Conservation (phyloP, 23 tunicate species). For the Ciona savignyi region DNA sequence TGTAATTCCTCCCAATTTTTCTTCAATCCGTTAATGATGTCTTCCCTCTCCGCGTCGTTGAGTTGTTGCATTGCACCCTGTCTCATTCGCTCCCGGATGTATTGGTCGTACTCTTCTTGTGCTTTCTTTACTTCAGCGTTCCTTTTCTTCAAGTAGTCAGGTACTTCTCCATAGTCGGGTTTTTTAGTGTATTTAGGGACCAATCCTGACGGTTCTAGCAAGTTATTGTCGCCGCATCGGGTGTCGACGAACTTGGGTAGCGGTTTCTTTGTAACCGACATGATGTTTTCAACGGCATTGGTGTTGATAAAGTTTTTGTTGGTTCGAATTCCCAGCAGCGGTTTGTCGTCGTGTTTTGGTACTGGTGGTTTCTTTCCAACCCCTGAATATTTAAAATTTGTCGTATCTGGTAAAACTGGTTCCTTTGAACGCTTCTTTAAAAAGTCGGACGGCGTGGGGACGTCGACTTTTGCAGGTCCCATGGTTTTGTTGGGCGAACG, state of each 20-base stretch:
- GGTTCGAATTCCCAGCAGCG: constrained; percentile 76
- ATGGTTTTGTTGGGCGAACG: constrained; percentile 75
- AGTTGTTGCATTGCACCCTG: constrained; percentile 95
- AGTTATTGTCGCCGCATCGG: constrained; percentile 59
- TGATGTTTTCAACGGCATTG: constrained; percentile 94
- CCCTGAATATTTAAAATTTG: constrained; percentile 1
- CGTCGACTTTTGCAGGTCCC: constrained; percentile 93
- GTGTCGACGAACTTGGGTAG: constrained; percentile 97
- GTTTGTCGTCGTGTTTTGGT: constrained; percentile 74
- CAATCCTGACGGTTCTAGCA: constrained; percentile 82
- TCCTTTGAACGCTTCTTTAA: constrained; percentile 65
- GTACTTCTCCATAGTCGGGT: constrained; percentile 75
- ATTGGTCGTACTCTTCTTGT: constrained; percentile 88
- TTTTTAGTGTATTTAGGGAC: constrained; percentile 85
- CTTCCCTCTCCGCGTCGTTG: constrained; percentile 71
- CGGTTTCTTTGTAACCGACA: constrained; percentile 94
- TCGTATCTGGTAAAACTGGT: constrained; percentile 28
- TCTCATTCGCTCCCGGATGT: constrained; percentile 90
- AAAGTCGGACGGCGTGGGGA: constrained; percentile 63
- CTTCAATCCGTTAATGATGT: constrained; percentile 81
- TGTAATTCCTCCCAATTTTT: constrained; percentile 98
- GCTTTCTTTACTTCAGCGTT: constrained; percentile 86
- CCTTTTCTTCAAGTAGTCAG: constrained; percentile 85
- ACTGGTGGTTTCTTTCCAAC: constrained; percentile 45
- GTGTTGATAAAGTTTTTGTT: constrained; percentile 92